A percentile compares a stretch with the other conserved stretches of the same genome.
phyloP scores from a whole-genome alignment of 1,140 invertebrate species.

The Drosophila eugracilis region DNA sequence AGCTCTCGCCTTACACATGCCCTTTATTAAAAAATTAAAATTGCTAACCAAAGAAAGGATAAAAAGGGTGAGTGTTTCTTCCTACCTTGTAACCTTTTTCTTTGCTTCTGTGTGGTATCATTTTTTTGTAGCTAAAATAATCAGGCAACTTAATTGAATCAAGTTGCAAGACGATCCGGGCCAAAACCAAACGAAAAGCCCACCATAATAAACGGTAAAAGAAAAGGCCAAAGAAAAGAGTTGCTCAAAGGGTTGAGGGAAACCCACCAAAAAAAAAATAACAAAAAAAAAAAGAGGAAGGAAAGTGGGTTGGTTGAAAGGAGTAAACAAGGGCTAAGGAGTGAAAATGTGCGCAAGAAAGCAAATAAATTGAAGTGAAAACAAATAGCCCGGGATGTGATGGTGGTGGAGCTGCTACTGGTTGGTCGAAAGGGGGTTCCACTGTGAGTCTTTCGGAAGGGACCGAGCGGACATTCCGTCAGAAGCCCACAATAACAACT shows the following conservation, averaged over 20 bases:
- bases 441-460: slow-evolving; percentile 1
- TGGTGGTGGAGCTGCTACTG: not conserved
- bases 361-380: slow-evolving; percentile 79
- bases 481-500: slow-evolving; percentile 58
- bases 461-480: slow-evolving; percentile 28
- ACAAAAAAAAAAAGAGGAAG: slow-evolving; percentile 16
- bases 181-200: slow-evolving; percentile 18
- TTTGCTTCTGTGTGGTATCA: no score
- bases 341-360: slow-evolving; percentile 71
- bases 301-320: slow-evolving; percentile 18
- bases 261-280: slow-evolving; percentile 13
- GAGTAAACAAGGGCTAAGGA: slow-evolving; percentile 50
- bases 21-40: slow-evolving; percentile 47
- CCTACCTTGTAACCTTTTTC: slow-evolving; percentile 1
- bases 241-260: slow-evolving; percentile 15
- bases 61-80: slow-evolving; percentile 24
- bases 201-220: slow-evolving; percentile 62
- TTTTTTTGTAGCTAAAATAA: slow-evolving; percentile 65
- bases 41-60: slow-evolving; percentile 27
- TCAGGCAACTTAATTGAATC: slow-evolving; percentile 79
- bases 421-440: not conserved
- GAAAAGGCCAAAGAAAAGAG: slow-evolving; percentile 52
- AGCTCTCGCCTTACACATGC: slow-evolving; percentile 51
- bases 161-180: slow-evolving; percentile 53
- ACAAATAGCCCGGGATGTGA: slow-evolving; percentile 61